Evolutionary conservation across 2,888 invertebrate genomes (phyloP).

Genomic region (Lasioglossum oenotherae): DNA sequence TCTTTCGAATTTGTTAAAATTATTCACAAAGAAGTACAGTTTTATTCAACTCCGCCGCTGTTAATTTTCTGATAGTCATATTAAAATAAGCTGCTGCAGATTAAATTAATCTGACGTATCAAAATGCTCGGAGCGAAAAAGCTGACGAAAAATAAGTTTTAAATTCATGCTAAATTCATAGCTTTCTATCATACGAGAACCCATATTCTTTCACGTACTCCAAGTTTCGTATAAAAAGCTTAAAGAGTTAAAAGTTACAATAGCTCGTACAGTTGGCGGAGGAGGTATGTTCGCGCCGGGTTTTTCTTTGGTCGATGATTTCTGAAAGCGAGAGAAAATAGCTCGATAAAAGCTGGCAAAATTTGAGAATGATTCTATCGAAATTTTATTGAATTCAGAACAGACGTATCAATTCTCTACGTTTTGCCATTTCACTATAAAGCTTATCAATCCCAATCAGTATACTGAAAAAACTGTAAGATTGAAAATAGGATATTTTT

Average conservation of each 20-base stretch:
- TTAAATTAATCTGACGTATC: background rate
- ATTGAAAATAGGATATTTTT: background rate
- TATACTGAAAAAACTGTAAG: background rate
- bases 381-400: background rate
- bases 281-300: background rate
- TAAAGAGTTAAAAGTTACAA: conserved; percentile 6
- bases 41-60: background rate
- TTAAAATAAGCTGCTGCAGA: background rate
- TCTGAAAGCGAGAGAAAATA: background rate
- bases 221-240: conserved; percentile 8
- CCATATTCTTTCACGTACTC: background rate
- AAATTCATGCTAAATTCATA: background rate
- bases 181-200: background rate
- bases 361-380: background rate
- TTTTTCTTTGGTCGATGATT: background rate
- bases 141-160: background rate
- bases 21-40: background rate
- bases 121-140: background rate
- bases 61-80: background rate
- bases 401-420: background rate
- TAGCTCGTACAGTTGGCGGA: conserved; percentile 2
- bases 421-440: background rate
- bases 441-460: background rate
- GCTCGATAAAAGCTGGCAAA: background rate
- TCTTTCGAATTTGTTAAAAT: background rate